phyloP scores from a whole-genome alignment of 2,113 vertebrate species.

The Chunga burmeisteri region DNA sequence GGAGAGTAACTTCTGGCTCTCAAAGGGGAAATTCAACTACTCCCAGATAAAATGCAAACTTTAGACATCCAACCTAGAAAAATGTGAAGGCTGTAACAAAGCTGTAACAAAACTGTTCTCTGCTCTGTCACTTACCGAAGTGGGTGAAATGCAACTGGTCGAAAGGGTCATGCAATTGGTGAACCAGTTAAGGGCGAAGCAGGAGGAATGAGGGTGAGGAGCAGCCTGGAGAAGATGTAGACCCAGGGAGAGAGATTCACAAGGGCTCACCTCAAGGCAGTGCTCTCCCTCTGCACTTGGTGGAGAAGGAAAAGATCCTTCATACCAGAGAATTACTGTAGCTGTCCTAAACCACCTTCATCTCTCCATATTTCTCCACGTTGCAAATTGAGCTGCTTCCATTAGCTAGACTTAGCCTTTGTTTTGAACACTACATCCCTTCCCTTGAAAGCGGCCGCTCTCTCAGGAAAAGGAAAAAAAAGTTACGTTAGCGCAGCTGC shows the following conservation, averaged over 20 bases:
- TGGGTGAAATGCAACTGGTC: not conserved
- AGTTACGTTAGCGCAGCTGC: too few species aligned
- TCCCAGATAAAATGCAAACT: not conserved
- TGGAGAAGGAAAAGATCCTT: not conserved
- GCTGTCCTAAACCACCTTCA: not conserved
- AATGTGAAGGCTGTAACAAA: not conserved
- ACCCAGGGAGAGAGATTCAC: not conserved
- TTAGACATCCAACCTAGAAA: not conserved
- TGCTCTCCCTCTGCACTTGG: not conserved
- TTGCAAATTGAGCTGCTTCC: not conserved
- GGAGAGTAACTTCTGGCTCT: not conserved
- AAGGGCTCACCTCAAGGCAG: accelerated
- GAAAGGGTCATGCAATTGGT: not conserved
- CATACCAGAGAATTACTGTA: too few species aligned
- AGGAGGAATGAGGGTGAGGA: not conserved
- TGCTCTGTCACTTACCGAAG: not conserved
- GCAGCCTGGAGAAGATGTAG: too few species aligned
- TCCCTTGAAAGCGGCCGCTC: not conserved
- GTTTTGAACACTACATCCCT: too few species aligned
- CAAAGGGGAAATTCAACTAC: not conserved
- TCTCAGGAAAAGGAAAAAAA: not conserved
- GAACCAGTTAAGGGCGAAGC: not conserved
- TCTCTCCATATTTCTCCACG: not conserved
- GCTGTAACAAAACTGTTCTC: too few species aligned
- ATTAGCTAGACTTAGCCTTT: not conserved